Conservation (phyloP, 2,888 invertebrate genomes). For the Ypsolopha scabrella region DNA sequence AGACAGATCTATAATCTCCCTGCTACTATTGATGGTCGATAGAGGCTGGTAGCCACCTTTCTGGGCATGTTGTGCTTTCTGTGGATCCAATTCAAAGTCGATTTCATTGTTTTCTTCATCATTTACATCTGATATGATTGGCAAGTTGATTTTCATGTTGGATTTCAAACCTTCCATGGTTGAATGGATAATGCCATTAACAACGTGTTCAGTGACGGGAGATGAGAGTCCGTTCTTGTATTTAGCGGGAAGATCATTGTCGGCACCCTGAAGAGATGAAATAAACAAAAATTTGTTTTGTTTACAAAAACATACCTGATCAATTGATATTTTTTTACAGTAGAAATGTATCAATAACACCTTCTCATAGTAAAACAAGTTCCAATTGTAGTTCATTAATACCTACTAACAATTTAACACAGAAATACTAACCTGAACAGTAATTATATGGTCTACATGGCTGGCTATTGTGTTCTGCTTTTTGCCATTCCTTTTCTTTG, state of each 20-base stretch:
- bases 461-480: slow-evolving; percentile 57
- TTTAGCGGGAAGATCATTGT: slow-evolving; percentile 51
- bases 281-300: too few relatives aligned
- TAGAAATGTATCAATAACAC: too few relatives aligned
- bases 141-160: slow-evolving; percentile 59
- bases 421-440: slow-evolving; percentile 58
- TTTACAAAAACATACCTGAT: too few relatives aligned
- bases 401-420: too few relatives aligned
- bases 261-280: slow-evolving; percentile 29
- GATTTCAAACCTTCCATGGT: slow-evolving; percentile 61
- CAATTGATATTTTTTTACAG: too few relatives aligned
- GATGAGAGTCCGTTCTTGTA: slow-evolving; percentile 58
- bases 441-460: slow-evolving; percentile 74
- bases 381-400: too few relatives aligned
- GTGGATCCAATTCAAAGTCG: slow-evolving; percentile 22
- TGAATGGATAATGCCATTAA: slow-evolving; percentile 53
- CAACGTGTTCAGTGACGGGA: slow-evolving; percentile 52
- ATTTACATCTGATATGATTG: slow-evolving; percentile 59
- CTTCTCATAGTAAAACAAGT: too few relatives aligned
- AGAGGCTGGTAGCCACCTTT: slow-evolving; percentile 57
- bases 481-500: slow-evolving; percentile 71
- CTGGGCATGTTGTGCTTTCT: slow-evolving; percentile 25
- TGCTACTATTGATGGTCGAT: slow-evolving; percentile 38
- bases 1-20: slow-evolving; percentile 60
- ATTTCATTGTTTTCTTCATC: slow-evolving; percentile 57